A percentile compares a stretch with the other conserved stretches of the same genome.
Conservation (phyloP, 2,888 invertebrate genomes). For the Acanthacorydalis orientalis region DNA sequence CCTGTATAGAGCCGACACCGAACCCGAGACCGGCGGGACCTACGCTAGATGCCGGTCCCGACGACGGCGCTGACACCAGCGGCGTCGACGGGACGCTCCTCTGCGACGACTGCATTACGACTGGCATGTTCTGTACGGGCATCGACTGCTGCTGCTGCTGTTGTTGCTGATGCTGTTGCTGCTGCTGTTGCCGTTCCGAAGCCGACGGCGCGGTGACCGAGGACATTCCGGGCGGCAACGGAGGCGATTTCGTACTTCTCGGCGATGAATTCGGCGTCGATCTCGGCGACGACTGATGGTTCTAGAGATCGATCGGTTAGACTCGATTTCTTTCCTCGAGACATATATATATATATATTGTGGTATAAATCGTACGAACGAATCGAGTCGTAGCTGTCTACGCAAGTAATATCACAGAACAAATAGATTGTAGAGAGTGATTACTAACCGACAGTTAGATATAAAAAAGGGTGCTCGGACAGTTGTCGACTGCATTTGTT, state of each 20-base stretch:
- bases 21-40: not conserved
- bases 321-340: too few relatives aligned
- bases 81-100: constrained; percentile 40
- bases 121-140: constrained; percentile 1
- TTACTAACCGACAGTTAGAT: too few relatives aligned
- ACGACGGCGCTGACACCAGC: constrained; percentile 29
- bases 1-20: constrained; percentile 12
- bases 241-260: constrained; percentile 71
- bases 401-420: too few relatives aligned
- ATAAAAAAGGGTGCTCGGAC: too few relatives aligned
- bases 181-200: not conserved
- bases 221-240: constrained; percentile 42
- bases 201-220: constrained; percentile 28
- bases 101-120: constrained; percentile 19
- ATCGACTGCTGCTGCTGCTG: constrained; percentile 19
- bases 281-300: constrained; percentile 69
- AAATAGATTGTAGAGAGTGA: too few relatives aligned
- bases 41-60: too few relatives aligned
- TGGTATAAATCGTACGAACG: too few relatives aligned
- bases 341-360: too few relatives aligned
- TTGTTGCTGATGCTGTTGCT: constrained; percentile 11
- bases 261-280: constrained; percentile 81
- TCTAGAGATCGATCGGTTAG: constrained; percentile 29
- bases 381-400: too few relatives aligned
- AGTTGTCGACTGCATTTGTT: too few relatives aligned